Conservation (phyloP, 2,888 invertebrate species). For the Coleophora flavipennella region DNA sequence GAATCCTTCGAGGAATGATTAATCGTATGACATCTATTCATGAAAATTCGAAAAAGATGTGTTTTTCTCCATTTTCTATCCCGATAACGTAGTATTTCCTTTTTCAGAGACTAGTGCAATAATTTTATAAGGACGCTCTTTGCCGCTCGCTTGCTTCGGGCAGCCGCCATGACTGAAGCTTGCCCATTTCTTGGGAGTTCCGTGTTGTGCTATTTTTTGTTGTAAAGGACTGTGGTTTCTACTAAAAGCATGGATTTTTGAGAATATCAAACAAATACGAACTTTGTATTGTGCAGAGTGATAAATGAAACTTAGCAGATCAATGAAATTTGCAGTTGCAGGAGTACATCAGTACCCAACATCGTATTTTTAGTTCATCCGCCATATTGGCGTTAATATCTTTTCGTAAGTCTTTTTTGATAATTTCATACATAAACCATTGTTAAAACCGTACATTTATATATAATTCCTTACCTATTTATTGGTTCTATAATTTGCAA, state of each 20-base stretch:
- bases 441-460: constrained; percentile 48
- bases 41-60: constrained; percentile 49
- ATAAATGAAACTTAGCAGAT: constrained; percentile 49
- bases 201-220: constrained; percentile 71
- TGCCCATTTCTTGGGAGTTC: constrained; percentile 60
- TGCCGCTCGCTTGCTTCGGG: constrained; percentile 37
- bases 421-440: constrained; percentile 57
- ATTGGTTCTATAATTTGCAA: constrained; percentile 57
- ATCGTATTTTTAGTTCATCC: constrained; percentile 76
- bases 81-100: constrained; percentile 57
- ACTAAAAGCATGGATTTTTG: constrained; percentile 51
- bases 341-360: constrained; percentile 53
- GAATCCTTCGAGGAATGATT: constrained; percentile 25
- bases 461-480: constrained; percentile 56
- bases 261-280: constrained; percentile 44
- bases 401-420: constrained; percentile 70
- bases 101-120: constrained; percentile 53
- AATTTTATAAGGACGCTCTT: constrained; percentile 48
- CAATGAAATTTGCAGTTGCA: constrained; percentile 55
- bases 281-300: constrained; percentile 57
- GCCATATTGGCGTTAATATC: constrained; percentile 79
- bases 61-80: constrained; percentile 45
- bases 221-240: constrained; percentile 59
- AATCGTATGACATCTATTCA: constrained; percentile 48
- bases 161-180: constrained; percentile 73